phyloP scores from a whole-genome alignment of 1,140 invertebrate species.

The Spodoptera litura region DNA sequence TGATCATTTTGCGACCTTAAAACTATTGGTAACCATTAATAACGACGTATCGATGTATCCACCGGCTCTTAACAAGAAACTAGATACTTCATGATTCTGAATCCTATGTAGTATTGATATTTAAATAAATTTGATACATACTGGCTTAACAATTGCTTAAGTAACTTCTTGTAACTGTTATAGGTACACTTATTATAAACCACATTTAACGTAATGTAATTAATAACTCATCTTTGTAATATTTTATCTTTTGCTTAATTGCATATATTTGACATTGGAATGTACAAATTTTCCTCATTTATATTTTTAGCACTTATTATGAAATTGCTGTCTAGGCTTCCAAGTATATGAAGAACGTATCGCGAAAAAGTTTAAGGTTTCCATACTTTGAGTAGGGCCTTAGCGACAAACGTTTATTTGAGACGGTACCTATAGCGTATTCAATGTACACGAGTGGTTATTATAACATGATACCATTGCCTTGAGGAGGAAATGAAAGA shows the following conservation, averaged over 20 bases:
- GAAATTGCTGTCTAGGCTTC: too few species aligned
- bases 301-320: too few species aligned
- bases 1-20: conserved; percentile 73
- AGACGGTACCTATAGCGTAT: too few species aligned
- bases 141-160: conserved; percentile 42
- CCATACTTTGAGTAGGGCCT: too few species aligned
- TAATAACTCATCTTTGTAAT: neutral
- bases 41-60: conserved; percentile 64
- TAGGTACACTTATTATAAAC: conserved; percentile 2
- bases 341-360: too few species aligned
- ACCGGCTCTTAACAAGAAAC: conserved; percentile 51
- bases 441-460: too few species aligned
- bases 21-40: conserved; percentile 83
- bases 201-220: neutral
- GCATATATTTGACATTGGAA: conserved; percentile 11
- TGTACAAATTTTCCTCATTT: conserved; percentile 9
- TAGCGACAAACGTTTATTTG: too few species aligned
- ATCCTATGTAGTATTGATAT: conserved; percentile 35
- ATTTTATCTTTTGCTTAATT: neutral
- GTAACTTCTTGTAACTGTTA: conserved; percentile 18
- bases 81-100: conserved; percentile 14
- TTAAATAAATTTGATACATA: conserved; percentile 41
- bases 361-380: too few species aligned
- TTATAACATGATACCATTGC: too few species aligned
- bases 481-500: too few species aligned